Evolutionary conservation across 1,140 invertebrate species (phyloP).

Genomic region (Popillia japonica): DNA sequence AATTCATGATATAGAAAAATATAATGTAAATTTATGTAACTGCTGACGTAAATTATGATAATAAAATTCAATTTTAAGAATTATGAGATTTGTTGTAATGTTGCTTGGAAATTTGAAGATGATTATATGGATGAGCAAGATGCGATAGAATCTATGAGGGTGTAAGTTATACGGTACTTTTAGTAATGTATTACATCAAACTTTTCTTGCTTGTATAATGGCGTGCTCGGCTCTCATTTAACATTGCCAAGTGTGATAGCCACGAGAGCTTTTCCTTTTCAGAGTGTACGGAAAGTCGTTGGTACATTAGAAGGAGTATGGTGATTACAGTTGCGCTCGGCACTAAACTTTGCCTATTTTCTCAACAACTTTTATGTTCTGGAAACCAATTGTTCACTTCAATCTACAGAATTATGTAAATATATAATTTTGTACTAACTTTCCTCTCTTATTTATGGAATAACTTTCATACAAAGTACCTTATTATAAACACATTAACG

Average conservation of each 20-base stretch:
- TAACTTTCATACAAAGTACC: neutral
- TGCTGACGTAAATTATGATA: too few species aligned
- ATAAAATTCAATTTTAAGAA: too few species aligned
- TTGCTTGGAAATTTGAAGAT: neutral
- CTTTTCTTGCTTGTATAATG: slow-evolving; percentile 13
- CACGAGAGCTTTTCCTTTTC: neutral
- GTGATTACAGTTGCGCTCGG: neutral
- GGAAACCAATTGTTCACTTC: neutral
- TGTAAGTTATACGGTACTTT: slow-evolving; percentile 5
- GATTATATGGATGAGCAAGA: neutral
- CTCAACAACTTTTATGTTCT: slow-evolving; percentile 1
- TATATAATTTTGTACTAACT: neutral
- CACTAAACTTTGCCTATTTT: slow-evolving; percentile 3
- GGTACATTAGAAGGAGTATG: slow-evolving; percentile 3
- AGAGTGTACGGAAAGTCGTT: slow-evolving; percentile 1
- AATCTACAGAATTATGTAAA: neutral
- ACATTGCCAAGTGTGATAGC: neutral
- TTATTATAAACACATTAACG: neutral
- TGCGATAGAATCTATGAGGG: neutral
- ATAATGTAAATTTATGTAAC: too few species aligned
- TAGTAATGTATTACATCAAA: neutral
- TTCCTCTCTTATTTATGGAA: neutral
- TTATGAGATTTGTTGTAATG: neutral
- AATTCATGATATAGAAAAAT: too few species aligned
- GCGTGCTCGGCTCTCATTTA: neutral